These are phyloP conservation scores for Tipula confusa DNA, from an alignment of 2,888 invertebrate species.

Conservation along the genomic window DNA sequence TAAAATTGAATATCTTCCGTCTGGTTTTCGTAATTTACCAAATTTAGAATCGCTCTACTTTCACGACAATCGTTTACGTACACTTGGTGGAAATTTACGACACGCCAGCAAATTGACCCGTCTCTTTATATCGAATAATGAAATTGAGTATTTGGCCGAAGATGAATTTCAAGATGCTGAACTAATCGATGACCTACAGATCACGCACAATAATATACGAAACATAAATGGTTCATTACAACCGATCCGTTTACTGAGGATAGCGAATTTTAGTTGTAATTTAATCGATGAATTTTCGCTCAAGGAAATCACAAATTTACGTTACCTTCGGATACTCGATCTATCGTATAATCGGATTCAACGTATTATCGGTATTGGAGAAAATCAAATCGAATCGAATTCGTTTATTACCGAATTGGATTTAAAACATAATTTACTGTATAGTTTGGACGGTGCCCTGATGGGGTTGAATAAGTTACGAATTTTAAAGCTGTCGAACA, in stretches of 20 bases:
- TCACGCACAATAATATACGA: conserved; percentile 68
- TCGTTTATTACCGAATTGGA: conserved; percentile 67
- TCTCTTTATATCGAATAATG: conserved; percentile 67
- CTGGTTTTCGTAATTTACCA: conserved; percentile 64
- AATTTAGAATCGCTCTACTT: conserved; percentile 67
- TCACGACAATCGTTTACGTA: conserved; percentile 65
- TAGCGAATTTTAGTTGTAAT: conserved; percentile 72
- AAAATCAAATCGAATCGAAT: conserved; percentile 74
- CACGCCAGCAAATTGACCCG: conserved; percentile 63
- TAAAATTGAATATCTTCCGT: conserved; percentile 64
- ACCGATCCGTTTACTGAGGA: conserved; percentile 62
- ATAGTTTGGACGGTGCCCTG: conserved; percentile 67
- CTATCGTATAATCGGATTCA: conserved; percentile 71
- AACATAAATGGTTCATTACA: conserved; percentile 68
- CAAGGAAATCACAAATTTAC: conserved; percentile 71
- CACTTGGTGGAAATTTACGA: conserved; percentile 67
- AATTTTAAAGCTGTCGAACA: conserved; percentile 69
- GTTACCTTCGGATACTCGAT: conserved; percentile 66
- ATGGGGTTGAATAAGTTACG: conserved; percentile 70
- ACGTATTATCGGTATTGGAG: conserved; percentile 61
- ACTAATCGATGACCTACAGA: conserved; percentile 62
- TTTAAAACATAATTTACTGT: conserved; percentile 68
- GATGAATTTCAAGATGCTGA: conserved; percentile 73
- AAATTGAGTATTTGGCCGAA: conserved; percentile 67
- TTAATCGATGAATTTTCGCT: conserved; percentile 71